phyloP scores from a whole-genome alignment of 2,797 vertebrate species.

The Staurois parvus region DNA sequence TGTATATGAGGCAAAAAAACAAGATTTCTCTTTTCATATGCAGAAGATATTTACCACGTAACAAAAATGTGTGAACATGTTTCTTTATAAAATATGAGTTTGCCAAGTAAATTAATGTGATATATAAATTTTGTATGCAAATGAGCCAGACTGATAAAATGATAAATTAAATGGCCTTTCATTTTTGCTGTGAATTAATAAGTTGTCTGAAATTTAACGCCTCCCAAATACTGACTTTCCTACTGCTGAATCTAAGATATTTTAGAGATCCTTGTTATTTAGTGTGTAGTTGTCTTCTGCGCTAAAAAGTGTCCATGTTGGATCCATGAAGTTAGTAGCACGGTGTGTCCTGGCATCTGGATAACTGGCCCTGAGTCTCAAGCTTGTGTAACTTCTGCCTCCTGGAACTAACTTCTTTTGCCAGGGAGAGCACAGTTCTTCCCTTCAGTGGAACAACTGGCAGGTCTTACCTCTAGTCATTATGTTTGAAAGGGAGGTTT shows the following conservation, averaged over 20 bases:
- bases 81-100: constrained; percentile 14
- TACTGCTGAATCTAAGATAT: not conserved
- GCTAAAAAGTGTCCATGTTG: too few relatives aligned
- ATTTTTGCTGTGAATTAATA: constrained; percentile 20
- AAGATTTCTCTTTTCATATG: not conserved
- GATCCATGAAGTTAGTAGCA: too few relatives aligned
- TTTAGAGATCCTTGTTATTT: not conserved
- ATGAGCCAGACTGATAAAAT: constrained; percentile 17
- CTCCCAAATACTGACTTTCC: not conserved
- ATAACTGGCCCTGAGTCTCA: too few relatives aligned
- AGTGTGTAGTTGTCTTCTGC: not conserved
- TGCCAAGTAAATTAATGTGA: constrained; percentile 17
- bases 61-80: constrained; percentile 19
- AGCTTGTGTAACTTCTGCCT: too few relatives aligned
- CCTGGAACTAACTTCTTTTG: too few relatives aligned
- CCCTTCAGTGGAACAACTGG: too few relatives aligned
- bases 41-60: constrained; percentile 18
- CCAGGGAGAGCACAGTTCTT: too few relatives aligned
- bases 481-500: too few relatives aligned
- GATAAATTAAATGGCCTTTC: constrained; percentile 11
- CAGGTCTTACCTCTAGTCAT: too few relatives aligned
- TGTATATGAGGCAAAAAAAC: not conserved
- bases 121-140: constrained; percentile 15
- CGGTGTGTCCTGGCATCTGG: too few relatives aligned
- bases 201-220: constrained; percentile 4